These are phyloP conservation scores for Nymphalis urticae DNA, from an alignment of 2,888 invertebrate species.

Conservation along the genomic window DNA sequence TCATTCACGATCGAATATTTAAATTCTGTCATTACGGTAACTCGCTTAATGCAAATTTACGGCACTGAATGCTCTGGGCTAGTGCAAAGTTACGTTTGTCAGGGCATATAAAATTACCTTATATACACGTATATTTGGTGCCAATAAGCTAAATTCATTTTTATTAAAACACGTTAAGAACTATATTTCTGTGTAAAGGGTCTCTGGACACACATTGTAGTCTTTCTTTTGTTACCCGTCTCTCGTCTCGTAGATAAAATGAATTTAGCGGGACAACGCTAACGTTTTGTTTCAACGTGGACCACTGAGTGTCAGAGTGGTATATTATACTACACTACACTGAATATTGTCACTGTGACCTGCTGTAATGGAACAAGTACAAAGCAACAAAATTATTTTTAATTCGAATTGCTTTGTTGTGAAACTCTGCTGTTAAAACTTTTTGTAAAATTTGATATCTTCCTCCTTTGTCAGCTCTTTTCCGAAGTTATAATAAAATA, in stretches of 20 bases:
- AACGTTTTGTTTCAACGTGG: constrained; percentile 21
- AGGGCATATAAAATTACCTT: constrained; percentile 30
- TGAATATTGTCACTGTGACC: constrained; percentile 11
- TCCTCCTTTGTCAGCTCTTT: no score
- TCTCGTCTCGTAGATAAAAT: constrained; percentile 47
- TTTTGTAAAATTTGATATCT: no score
- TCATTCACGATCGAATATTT: constrained; percentile 37
- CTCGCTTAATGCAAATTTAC: constrained; percentile 32
- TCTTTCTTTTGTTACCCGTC: constrained; percentile 45
- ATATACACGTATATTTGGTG: background rate
- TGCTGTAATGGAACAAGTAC: constrained; percentile 26
- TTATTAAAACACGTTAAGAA: constrained; percentile 14
- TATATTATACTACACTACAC: constrained; percentile 22
- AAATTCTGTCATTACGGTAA: constrained; percentile 35
- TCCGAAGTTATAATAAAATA: no score
- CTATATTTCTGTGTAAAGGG: constrained; percentile 11
- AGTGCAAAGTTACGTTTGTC: constrained; percentile 31
- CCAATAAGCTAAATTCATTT: constrained; percentile 9
- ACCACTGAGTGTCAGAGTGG: constrained; percentile 7
- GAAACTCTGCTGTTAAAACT: constrained; percentile 18
- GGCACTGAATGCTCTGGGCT: constrained; percentile 19
- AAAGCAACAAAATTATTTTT: constrained; percentile 32
- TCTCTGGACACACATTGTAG: constrained; percentile 36
- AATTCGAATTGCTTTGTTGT: constrained; percentile 27
- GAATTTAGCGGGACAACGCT: constrained; percentile 46